A percentile compares a stretch with the other conserved stretches of the same genome.
These are phyloP conservation scores for Kryptopterus vitreolus DNA, from an alignment of 2,797 vertebrate species.

Conservation along the genomic window DNA sequence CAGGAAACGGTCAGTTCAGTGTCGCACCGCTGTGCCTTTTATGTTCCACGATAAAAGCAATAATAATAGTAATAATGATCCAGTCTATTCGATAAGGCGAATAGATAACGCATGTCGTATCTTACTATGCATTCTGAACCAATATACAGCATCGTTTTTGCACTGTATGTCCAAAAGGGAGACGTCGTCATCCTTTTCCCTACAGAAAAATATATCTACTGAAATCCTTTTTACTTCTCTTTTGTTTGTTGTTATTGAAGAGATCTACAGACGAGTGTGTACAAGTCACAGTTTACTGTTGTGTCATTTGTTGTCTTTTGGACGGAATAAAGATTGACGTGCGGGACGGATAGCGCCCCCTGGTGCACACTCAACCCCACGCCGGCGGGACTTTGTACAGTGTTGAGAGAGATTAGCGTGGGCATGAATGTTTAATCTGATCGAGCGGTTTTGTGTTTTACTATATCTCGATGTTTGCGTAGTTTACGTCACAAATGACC, in stretches of 20 bases:
- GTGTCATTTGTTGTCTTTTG: neutral
- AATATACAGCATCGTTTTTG: neutral
- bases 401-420: neutral
- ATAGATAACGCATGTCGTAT: neutral
- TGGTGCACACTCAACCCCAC: neutral
- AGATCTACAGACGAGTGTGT: neutral
- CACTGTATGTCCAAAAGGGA: neutral
- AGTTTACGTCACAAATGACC: neutral
- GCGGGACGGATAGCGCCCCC: neutral
- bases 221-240: neutral
- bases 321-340: no score
- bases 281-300: neutral
- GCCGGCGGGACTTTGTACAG: fast-evolving
- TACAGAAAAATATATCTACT: neutral
- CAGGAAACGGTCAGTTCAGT: neutral
- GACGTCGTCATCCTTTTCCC: neutral
- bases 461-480: neutral
- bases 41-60: neutral
- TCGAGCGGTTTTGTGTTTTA: neutral
- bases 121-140: neutral
- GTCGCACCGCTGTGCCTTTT: slow-evolving; percentile 4
- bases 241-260: no score
- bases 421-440: neutral
- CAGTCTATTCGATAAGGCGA: neutral
- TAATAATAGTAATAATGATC: neutral